Evolutionary conservation across 2,113 vertebrate species (phyloP), one percentile per base, ranked within the genome.

Genomic region (Myodes glareolus): DNA sequence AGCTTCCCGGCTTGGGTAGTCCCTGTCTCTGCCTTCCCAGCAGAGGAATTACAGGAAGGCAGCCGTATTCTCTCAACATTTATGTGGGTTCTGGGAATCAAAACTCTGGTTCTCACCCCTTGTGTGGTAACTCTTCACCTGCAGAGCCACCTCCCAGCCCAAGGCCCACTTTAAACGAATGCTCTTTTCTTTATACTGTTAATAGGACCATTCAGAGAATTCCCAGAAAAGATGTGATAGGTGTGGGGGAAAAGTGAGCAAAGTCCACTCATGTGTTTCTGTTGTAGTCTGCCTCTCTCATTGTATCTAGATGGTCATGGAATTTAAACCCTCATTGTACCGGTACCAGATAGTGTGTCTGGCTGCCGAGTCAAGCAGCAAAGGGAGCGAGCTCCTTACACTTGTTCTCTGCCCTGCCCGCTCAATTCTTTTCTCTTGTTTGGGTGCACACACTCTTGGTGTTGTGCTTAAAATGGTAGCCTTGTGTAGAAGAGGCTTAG

Each of bases 371-470:
- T 77, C 33, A 45, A 47, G 58, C 13, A 47, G 5, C 6, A 17
- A 76, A 87, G 13, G 29, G 63, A 72, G 23, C 11, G 8, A 21
- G 7, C 13, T 45, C 55, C 3, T 55, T 29, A 19, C 1, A 0
- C 2, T 0, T 9, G 17, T 19, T 58, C 9, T n/a, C 6, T n/a
- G 13, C 36, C 50, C 13, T 14, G 4, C 7, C 0, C 6, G 4
- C n/a, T 11, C 4, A 11, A 10, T 3, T 16, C 4, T 63, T 3
- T 7, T 75, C 21, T 29, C 10, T 14, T 45, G 13, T 52, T 50
- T 68, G 45, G 39, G n/a, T 21, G 12, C 67, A 17, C 23, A 13
- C 1, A 19, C n/a, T 65, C 55, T 36, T 78, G 33, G 16, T 52
- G 39, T 27, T 52, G 7, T 95, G 10, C 16, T 91, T 93, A 80